phyloP scores from a whole-genome alignment of 2,888 invertebrate species.

The Biston betularia region DNA sequence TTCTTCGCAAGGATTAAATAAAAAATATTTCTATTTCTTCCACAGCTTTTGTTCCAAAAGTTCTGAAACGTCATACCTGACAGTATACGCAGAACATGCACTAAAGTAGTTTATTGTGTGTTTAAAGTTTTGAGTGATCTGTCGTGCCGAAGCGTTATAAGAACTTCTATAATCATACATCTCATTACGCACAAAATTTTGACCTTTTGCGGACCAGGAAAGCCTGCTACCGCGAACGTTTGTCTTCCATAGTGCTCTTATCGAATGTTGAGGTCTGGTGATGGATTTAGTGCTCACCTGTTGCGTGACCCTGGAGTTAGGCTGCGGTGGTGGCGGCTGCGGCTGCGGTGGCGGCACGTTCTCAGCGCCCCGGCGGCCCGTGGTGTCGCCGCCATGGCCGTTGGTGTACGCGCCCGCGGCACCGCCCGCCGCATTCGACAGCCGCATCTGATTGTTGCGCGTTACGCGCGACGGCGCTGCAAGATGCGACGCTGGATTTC shows the following conservation, averaged over 20 bases:
- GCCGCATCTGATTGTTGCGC: constrained; percentile 83
- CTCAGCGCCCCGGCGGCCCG: constrained; percentile 86
- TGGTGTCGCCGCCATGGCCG: constrained; percentile 75
- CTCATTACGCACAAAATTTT: neutral
- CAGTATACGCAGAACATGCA: too few relatives aligned
- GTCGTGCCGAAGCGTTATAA: too few relatives aligned
- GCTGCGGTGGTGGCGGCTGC: constrained; percentile 69
- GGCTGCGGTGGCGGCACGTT: constrained; percentile 87
- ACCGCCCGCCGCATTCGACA: constrained; percentile 83
- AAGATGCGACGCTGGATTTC: constrained; percentile 33
- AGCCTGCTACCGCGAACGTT: neutral
- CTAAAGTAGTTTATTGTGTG: too few relatives aligned
- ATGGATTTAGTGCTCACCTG: constrained; percentile 62
- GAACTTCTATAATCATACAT: too few relatives aligned
- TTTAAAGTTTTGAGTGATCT: too few relatives aligned
- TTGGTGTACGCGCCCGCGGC: constrained; percentile 38
- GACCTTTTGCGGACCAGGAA: neutral
- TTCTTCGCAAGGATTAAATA: too few relatives aligned
- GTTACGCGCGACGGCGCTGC: constrained; percentile 79
- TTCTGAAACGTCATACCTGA: too few relatives aligned
- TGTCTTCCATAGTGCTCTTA: neutral
- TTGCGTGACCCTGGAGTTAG: constrained; percentile 77
- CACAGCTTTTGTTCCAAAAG: too few relatives aligned
- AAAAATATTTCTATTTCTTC: too few relatives aligned
- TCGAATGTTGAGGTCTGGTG: neutral